These are phyloP conservation scores for Lasioglossum lativentre DNA, from an alignment of 2,888 invertebrate genomes.

Conservation along the genomic window DNA sequence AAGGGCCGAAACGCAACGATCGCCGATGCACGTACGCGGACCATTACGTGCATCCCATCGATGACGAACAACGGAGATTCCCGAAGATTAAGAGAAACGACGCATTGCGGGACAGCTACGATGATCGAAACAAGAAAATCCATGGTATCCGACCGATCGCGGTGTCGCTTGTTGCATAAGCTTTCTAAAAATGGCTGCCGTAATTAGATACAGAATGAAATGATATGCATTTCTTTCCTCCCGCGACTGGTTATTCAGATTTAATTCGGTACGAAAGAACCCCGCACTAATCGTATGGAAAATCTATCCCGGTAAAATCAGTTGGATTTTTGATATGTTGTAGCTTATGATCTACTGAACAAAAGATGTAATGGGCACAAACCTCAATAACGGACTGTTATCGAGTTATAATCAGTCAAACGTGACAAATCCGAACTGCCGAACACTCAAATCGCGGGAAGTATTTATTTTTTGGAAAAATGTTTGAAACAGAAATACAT, in stretches of 20 bases:
- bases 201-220: neutral
- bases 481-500: too few relatives aligned
- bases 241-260: neutral
- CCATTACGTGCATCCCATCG: neutral
- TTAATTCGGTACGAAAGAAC: neutral
- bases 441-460: too few relatives aligned
- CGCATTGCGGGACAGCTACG: neutral
- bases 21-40: neutral
- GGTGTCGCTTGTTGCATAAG: neutral
- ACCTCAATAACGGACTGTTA: too few relatives aligned
- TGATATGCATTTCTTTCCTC: neutral
- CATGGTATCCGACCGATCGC: neutral
- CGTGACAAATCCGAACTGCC: too few relatives aligned
- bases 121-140: neutral
- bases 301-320: too few relatives aligned
- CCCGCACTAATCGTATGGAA: too few relatives aligned
- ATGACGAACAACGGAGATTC: neutral
- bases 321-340: too few relatives aligned
- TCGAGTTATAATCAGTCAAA: too few relatives aligned
- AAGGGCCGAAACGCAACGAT: neutral
- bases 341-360: too few relatives aligned
- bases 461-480: too few relatives aligned
- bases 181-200: conserved; percentile 12
- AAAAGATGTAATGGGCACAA: too few relatives aligned
- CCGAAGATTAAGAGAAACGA: neutral